A percentile compares a stretch with the other conserved stretches of the same genome.
Conservation (phyloP, 2,113 vertebrate genomes). For the Ascaphus truei region DNA sequence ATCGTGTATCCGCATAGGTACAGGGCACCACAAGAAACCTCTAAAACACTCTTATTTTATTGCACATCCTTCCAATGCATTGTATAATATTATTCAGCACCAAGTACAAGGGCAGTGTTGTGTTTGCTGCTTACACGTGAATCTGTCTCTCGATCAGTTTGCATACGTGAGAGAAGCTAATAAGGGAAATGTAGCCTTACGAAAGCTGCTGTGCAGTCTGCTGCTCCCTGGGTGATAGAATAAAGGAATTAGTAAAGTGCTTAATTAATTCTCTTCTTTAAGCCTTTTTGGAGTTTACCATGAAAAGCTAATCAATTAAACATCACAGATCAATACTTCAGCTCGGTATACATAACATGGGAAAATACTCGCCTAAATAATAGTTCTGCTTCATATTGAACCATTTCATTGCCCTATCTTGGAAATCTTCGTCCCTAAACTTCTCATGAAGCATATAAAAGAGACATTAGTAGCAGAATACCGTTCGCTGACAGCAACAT, state of each 20-base stretch:
- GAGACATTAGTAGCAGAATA: no score
- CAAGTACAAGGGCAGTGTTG: background rate
- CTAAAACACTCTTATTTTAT: background rate
- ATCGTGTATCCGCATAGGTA: no score
- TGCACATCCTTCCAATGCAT: no score
- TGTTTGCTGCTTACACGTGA: background rate
- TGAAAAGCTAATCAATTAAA: slow-evolving; percentile 25
- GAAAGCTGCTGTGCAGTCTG: background rate
- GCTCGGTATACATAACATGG: background rate
- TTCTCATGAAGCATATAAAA: no score
- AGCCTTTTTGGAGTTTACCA: slow-evolving; percentile 9
- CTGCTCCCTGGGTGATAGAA: slow-evolving; percentile 7
- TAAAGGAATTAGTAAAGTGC: slow-evolving; percentile 9
- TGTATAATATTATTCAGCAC: background rate
- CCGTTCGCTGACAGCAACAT: no score
- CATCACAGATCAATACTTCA: slow-evolving; percentile 10
- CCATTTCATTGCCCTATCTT: no score
- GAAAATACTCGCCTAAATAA: no score
- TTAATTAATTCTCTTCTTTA: slow-evolving; percentile 18
- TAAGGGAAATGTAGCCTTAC: background rate
- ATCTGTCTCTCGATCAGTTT: background rate
- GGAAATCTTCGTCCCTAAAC: no score
- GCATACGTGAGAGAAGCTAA: background rate
- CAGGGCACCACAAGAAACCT: background rate
- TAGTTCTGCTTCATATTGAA: background rate